A percentile compares a stretch with the other conserved stretches of the same genome.
phyloP scores from a whole-genome alignment of 2,888 invertebrate species.

The Leptura quadrifasciata region DNA sequence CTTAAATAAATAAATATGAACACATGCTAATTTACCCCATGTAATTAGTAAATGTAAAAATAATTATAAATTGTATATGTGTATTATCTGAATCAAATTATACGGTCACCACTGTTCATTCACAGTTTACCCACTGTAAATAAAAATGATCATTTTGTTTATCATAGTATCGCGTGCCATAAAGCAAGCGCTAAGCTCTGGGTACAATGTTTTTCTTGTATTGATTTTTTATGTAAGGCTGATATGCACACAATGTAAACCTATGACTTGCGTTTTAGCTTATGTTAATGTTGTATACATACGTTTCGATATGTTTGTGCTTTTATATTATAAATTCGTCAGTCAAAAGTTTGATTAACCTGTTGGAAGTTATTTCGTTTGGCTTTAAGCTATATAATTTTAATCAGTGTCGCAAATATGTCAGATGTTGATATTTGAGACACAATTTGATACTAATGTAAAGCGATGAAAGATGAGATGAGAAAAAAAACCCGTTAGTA shows the following conservation, averaged over 20 bases:
- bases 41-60: slow-evolving; percentile 1
- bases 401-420: too few species aligned
- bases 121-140: slow-evolving; percentile 10
- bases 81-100: slow-evolving; percentile 16
- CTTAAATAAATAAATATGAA: too few species aligned
- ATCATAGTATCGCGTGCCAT: slow-evolving; percentile 10
- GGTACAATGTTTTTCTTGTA: slow-evolving; percentile 20
- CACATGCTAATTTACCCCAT: neutral
- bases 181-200: slow-evolving; percentile 9
- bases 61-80: slow-evolving; percentile 8
- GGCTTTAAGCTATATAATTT: neutral
- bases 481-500: too few species aligned
- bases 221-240: slow-evolving; percentile 35
- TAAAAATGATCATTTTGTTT: slow-evolving; percentile 13
- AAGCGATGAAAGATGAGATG: too few species aligned
- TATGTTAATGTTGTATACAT: neutral
- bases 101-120: slow-evolving; percentile 20
- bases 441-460: too few species aligned
- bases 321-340: neutral
- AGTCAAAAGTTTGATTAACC: neutral
- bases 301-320: neutral
- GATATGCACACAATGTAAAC: neutral
- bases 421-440: too few species aligned
- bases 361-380: neutral
- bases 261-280: slow-evolving; percentile 18